A percentile compares a stretch with the other conserved stretches of the same genome.
Conservation (phyloP, 1,140 invertebrate genomes). For the Elysia chlorotica region DNA sequence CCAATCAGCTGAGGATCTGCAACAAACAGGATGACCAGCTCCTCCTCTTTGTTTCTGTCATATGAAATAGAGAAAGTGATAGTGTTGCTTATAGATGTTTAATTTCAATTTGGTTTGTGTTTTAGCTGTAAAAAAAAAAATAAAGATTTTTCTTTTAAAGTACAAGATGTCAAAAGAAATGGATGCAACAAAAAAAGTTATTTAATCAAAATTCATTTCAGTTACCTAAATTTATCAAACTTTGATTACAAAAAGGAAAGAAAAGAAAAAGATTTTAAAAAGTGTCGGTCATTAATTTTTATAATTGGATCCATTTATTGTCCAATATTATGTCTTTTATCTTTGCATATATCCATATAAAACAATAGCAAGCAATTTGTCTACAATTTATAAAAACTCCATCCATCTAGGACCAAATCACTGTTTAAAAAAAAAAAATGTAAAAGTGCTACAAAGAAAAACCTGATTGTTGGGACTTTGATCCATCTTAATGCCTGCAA, state of each 20-base stretch:
- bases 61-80: background rate
- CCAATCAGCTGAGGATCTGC: slow-evolving; percentile 93
- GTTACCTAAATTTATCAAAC: background rate
- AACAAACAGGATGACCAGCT: slow-evolving; percentile 73
- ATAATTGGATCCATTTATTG: too few species aligned
- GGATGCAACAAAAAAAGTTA: background rate
- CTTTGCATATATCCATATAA: too few species aligned
- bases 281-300: too few species aligned
- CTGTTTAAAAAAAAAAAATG: too few species aligned
- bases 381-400: too few species aligned
- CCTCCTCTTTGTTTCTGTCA: slow-evolving; percentile 32
- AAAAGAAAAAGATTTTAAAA: too few species aligned
- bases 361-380: too few species aligned
- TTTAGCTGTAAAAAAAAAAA: background rate
- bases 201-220: background rate
- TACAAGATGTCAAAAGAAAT: background rate
- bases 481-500: slow-evolving; percentile 17
- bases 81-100: background rate
- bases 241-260: too few species aligned
- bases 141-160: background rate
- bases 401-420: too few species aligned
- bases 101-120: background rate
- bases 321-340: too few species aligned
- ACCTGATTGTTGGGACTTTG: background rate
- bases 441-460: background rate